Conservation (phyloP, 2,113 vertebrate species). For the Lontra canadensis region DNA sequence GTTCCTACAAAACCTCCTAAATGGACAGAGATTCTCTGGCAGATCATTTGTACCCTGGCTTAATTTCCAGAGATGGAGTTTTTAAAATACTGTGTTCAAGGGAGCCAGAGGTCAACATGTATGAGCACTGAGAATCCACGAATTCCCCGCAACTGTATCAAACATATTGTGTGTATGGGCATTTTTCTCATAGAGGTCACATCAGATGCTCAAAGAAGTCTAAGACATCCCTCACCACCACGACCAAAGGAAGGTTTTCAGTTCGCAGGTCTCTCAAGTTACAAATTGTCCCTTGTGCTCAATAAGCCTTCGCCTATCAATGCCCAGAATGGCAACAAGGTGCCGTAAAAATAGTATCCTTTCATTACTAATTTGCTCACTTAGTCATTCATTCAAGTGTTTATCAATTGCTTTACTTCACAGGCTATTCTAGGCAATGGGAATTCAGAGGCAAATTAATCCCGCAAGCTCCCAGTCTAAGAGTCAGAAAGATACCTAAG, state of each 20-base stretch:
- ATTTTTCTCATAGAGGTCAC: background rate
- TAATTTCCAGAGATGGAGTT: background rate
- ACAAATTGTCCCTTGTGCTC: background rate
- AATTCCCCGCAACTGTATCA: background rate
- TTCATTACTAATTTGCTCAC: background rate
- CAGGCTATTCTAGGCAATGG: background rate
- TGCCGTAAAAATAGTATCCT: background rate
- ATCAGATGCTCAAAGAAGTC: background rate
- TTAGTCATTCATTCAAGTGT: background rate
- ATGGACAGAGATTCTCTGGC: background rate
- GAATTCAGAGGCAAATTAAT: conserved; percentile 7
- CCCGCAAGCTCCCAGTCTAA: background rate
- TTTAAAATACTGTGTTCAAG: background rate
- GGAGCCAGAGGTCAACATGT: background rate
- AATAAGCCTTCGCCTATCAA: background rate
- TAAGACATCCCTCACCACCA: background rate
- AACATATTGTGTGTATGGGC: background rate
- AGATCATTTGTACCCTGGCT: background rate
- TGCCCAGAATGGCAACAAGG: background rate
- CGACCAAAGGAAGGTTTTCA: background rate
- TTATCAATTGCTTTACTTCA: background rate
- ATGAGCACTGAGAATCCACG: background rate
- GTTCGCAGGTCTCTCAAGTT: background rate
- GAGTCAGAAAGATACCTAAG: background rate
- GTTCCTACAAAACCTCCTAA: background rate